These are phyloP conservation scores for Syrista parreyssii DNA, from an alignment of 2,888 invertebrate species.

Conservation along the genomic window DNA sequence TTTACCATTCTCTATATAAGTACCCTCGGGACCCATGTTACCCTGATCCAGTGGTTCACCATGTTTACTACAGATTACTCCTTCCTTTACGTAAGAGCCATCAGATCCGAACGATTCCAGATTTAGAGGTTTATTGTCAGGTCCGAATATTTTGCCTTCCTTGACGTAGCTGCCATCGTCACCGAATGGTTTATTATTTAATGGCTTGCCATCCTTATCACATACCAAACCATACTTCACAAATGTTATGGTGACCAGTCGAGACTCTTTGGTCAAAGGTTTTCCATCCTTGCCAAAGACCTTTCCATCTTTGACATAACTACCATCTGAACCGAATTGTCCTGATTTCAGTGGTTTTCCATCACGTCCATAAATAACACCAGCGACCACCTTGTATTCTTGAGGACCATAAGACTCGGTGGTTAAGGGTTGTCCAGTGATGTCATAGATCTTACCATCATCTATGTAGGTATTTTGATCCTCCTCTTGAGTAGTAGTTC, in stretches of 20 bases:
- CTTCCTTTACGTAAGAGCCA: constrained; percentile 13
- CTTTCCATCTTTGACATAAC: constrained; percentile 8
- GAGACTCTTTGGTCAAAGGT: constrained; percentile 17
- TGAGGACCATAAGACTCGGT: constrained; percentile 16
- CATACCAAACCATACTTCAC: constrained; percentile 14
- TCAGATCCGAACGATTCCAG: constrained; percentile 26
- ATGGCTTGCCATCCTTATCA: constrained; percentile 13
- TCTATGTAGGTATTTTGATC: constrained; percentile 28
- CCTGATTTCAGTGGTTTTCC: constrained; percentile 14
- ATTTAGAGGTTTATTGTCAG: constrained; percentile 12
- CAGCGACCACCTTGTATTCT: constrained; percentile 9
- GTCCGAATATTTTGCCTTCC: constrained; percentile 15
- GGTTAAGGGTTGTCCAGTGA: constrained; percentile 16
- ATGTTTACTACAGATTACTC: constrained; percentile 12
- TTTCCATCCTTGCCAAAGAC: constrained; percentile 14
- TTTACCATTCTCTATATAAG: constrained; percentile 14
- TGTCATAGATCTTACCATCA: constrained; percentile 14
- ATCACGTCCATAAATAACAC: constrained; percentile 8
- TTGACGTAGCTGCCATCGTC: constrained; percentile 13
- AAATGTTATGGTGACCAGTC: constrained; percentile 51
- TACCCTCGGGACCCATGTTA: constrained; percentile 29
- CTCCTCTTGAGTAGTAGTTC: constrained; percentile 5
- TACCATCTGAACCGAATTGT: constrained; percentile 14
- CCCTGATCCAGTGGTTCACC: constrained; percentile 14
- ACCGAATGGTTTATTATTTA: constrained; percentile 14